These are phyloP conservation scores for Poecilia wingei DNA, from an alignment of 2,797 vertebrate species.

Conservation along the genomic window DNA sequence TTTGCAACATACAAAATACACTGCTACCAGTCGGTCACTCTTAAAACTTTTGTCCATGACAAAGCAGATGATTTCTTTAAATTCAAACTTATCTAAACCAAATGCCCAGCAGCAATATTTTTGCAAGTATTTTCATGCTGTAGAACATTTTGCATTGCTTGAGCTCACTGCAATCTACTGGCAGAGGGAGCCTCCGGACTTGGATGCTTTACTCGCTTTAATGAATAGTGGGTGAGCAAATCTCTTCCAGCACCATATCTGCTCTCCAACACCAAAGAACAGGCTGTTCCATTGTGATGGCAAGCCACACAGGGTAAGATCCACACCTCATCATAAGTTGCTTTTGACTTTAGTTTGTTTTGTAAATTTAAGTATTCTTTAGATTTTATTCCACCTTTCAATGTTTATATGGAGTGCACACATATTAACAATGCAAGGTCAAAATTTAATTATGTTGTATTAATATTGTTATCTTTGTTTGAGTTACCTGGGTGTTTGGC, in stretches of 20 bases:
- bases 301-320: too few relatives aligned
- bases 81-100: background rate
- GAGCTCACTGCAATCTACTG: constrained; percentile 5
- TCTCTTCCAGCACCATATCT: background rate
- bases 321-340: too few relatives aligned
- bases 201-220: background rate
- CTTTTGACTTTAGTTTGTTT: too few relatives aligned
- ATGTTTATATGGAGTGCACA: too few relatives aligned
- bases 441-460: too few relatives aligned
- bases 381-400: too few relatives aligned
- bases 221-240: background rate
- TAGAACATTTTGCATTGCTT: constrained; percentile 1
- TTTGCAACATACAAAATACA: background rate
- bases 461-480: too few relatives aligned
- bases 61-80: background rate
- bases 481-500: too few relatives aligned
- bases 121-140: background rate
- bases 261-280: background rate
- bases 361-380: too few relatives aligned
- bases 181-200: background rate
- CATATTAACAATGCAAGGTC: too few relatives aligned
- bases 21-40: background rate
- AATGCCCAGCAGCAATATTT: constrained; percentile 6
- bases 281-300: background rate
- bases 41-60: background rate